Percentiles rank a stretch among this genome's conserved stretches.
Evolutionary conservation across 1,140 invertebrate species (phyloP).

Genomic region (Nixonia krombeini): DNA sequence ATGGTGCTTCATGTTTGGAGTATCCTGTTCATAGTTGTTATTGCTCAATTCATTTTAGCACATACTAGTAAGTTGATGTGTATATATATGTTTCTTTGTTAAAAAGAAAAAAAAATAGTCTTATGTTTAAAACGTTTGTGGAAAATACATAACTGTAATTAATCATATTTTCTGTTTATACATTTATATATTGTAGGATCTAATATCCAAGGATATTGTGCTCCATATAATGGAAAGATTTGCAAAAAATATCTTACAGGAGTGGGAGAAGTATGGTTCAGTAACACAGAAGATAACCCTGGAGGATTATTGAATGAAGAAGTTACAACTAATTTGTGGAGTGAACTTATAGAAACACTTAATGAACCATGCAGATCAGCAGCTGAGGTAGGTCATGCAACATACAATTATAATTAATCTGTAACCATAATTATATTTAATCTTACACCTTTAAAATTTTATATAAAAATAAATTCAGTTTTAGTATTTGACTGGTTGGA

Average conservation of each 20-base stretch:
- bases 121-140: too few species aligned
- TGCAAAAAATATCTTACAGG: conserved; percentile 85
- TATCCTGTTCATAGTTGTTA: too few species aligned
- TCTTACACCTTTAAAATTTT: too few species aligned
- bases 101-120: too few species aligned
- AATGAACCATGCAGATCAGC: conserved; percentile 86
- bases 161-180: background rate
- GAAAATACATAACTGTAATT: too few species aligned
- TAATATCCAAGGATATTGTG: conserved; percentile 79
- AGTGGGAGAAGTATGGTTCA: conserved; percentile 86
- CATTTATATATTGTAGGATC: conserved; percentile 6
- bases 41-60: too few species aligned
- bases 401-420: conserved; percentile 7
- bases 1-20: too few species aligned
- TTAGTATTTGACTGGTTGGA: too few species aligned
- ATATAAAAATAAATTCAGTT: too few species aligned
- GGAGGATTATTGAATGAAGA: conserved; percentile 87
- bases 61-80: too few species aligned
- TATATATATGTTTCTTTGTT: too few species aligned
- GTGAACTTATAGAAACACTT: conserved; percentile 85
- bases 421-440: too few species aligned
- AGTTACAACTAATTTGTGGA: conserved; percentile 85
- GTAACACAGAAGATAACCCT: conserved; percentile 76
- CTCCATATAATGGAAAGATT: conserved; percentile 88
- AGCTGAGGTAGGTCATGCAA: conserved; percentile 79